Evolutionary conservation across 1,140 invertebrate species (phyloP).

Genomic region (Platyura marginata): DNA sequence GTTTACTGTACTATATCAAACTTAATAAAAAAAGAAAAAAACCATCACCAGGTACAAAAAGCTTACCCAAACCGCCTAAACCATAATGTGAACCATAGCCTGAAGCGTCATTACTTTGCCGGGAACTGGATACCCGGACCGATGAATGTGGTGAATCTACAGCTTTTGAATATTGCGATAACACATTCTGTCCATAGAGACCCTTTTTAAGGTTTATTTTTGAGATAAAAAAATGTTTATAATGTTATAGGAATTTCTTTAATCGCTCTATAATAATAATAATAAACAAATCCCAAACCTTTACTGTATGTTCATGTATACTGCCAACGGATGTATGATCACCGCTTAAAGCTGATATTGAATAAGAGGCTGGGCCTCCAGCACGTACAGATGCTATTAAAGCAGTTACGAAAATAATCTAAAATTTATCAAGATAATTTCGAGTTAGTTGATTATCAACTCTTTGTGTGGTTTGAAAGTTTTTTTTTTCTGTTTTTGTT

Average conservation of each 20-base stretch:
- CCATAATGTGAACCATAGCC: too few relatives aligned
- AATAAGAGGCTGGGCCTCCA: constrained; percentile 29
- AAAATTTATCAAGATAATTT: too few relatives aligned
- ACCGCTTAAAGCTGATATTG: constrained; percentile 25
- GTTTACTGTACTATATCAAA: too few relatives aligned
- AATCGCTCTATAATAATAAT: not conserved
- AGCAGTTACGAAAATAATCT: constrained; percentile 14
- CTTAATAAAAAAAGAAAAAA: too few relatives aligned
- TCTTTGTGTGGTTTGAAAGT: too few relatives aligned
- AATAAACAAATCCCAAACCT: constrained; percentile 7
- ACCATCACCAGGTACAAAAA: too few relatives aligned
- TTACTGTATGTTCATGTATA: constrained; percentile 33
- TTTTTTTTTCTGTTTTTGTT: too few relatives aligned
- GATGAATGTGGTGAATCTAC: constrained; percentile 31
- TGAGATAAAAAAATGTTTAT: not conserved
- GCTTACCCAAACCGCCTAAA: too few relatives aligned
- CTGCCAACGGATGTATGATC: constrained; percentile 28
- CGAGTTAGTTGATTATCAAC: too few relatives aligned
- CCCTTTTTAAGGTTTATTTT: constrained; percentile 16
- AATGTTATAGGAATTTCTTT: not conserved
- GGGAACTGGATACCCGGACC: constrained; percentile 29
- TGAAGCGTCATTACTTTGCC: constrained; percentile 28
- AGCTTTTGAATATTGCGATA: constrained; percentile 28
- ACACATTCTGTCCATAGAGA: constrained; percentile 28
- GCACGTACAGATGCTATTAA: constrained; percentile 16